phyloP scores from a whole-genome alignment of 2,113 vertebrate species.

The Brachypteracias leptosomus region DNA sequence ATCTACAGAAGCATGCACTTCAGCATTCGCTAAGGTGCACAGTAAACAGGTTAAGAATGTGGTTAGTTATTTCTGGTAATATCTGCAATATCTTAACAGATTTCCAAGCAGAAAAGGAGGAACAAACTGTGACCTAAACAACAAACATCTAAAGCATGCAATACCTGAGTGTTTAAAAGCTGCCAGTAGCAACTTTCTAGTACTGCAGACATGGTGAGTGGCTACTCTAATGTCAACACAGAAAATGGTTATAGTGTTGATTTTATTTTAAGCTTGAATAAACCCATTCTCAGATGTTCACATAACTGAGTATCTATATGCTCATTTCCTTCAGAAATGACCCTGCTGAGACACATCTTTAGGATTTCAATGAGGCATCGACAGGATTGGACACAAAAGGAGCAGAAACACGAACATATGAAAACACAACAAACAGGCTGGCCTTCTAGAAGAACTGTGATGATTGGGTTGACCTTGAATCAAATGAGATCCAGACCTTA shows the following conservation, averaged over 20 bases:
- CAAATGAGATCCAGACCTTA: neutral
- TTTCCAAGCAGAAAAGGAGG: neutral
- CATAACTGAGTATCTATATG: neutral
- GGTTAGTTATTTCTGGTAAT: neutral
- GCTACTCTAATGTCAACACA: neutral
- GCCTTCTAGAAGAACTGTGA: neutral
- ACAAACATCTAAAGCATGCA: neutral
- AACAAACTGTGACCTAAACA: neutral
- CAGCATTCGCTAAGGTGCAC: neutral
- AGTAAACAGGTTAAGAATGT: neutral
- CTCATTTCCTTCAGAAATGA: neutral
- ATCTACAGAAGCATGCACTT: neutral
- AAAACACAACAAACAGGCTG: neutral
- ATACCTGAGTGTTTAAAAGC: neutral
- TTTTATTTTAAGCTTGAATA: neutral
- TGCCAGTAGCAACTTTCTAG: neutral
- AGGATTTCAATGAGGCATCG: rapidly evolving
- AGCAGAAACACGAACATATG: neutral
- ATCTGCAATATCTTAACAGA: neutral
- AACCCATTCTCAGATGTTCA: neutral
- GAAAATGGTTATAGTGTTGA: neutral
- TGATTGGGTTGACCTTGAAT: neutral
- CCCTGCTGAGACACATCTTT: neutral
- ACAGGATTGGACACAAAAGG: neutral
- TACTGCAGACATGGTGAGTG: neutral